These are phyloP conservation scores for Neotoma lepida DNA, from an alignment of 2,113 vertebrate genomes.

Conservation along the genomic window DNA sequence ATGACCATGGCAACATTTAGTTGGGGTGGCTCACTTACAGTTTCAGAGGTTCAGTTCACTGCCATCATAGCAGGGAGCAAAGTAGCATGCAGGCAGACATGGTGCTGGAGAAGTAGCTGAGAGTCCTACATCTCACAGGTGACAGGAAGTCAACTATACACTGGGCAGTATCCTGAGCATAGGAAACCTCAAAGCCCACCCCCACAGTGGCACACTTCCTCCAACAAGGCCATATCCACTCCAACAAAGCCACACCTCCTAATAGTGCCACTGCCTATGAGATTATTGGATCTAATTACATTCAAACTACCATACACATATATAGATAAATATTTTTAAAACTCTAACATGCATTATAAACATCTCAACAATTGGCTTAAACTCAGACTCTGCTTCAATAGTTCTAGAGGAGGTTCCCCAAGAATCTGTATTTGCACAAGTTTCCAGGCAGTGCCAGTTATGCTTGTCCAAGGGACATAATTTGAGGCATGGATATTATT, in stretches of 20 bases:
- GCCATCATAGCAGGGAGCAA: background rate
- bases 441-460: background rate
- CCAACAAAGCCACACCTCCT: background rate
- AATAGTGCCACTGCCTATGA: background rate
- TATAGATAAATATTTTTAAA: background rate
- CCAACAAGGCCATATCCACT: background rate
- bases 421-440: constrained; percentile 33
- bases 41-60: background rate
- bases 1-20: too few relatives aligned
- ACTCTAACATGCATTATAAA: constrained; percentile 22
- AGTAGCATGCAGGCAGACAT: background rate
- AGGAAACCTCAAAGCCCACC: background rate
- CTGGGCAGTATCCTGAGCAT: background rate
- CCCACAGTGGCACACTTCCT: background rate
- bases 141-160: background rate
- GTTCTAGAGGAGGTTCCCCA: background rate
- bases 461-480: background rate
- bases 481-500: background rate
- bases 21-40: too few relatives aligned
- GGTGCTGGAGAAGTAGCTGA: background rate
- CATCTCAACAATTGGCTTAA: constrained; percentile 28
- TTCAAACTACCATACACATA: background rate
- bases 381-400: constrained; percentile 40
- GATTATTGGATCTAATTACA: background rate
- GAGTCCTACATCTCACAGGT: background rate